Percentiles rank a stretch among this genome's conserved stretches.
Conservation (phyloP, 2,113 vertebrate genomes). For the Dendropsophus ebraccatus region DNA sequence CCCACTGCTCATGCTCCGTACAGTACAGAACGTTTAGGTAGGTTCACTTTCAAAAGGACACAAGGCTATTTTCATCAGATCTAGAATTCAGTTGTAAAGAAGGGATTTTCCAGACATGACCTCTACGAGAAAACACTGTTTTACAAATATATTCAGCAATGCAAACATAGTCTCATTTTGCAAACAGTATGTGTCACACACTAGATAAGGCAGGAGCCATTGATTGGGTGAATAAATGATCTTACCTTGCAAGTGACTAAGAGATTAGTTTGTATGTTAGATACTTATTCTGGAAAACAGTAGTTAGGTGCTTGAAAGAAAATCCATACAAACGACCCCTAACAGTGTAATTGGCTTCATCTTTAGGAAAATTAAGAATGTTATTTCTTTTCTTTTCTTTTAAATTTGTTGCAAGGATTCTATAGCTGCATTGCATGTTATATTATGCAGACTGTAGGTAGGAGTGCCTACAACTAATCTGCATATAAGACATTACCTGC, state of each 20-base stretch:
- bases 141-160: neutral
- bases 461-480: too few species aligned
- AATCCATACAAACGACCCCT: neutral
- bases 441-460: too few species aligned
- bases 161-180: constrained; percentile 8
- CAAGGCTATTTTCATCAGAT: too few species aligned
- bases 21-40: too few species aligned
- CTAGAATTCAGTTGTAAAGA: neutral
- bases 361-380: too few species aligned
- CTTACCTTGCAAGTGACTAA: neutral
- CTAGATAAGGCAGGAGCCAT: neutral
- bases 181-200: constrained; percentile 26
- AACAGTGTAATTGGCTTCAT: neutral
- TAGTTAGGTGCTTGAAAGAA: neutral
- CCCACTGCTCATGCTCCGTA: too few species aligned
- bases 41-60: too few species aligned
- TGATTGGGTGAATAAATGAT: neutral
- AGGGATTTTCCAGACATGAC: constrained; percentile 4
- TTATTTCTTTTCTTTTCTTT: too few species aligned
- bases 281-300: neutral
- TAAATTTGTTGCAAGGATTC: too few species aligned
- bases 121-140: neutral
- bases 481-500: too few species aligned
- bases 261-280: neutral
- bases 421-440: too few species aligned